These are phyloP conservation scores for Eufriesea mexicana DNA, from an alignment of 1,140 invertebrate species.

Conservation along the genomic window DNA sequence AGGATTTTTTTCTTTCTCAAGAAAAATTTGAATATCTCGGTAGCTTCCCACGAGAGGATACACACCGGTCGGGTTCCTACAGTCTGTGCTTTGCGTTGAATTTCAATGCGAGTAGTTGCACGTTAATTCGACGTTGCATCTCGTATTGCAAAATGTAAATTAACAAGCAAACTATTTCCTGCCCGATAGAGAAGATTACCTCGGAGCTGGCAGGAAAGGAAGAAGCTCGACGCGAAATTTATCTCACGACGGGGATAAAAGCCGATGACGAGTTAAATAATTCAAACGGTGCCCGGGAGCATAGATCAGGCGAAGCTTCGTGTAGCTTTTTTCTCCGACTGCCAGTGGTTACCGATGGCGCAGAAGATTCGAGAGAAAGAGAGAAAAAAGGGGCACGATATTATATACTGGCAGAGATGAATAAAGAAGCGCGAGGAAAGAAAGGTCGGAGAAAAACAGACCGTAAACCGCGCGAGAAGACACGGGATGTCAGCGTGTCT, in stretches of 20 bases:
- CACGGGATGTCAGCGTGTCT: conserved; percentile 44
- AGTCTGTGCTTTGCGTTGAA: not conserved
- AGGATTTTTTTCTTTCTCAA: not conserved
- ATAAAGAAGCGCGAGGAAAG: conserved; percentile 23
- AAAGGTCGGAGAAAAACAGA: conserved; percentile 55
- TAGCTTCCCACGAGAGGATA: not conserved
- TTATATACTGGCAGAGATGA: conserved; percentile 37
- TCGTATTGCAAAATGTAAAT: not conserved
- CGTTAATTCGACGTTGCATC: not conserved
- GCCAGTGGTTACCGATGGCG: not conserved
- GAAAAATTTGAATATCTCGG: not conserved
- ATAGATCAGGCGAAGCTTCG: conserved; percentile 3
- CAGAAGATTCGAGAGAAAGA: not conserved
- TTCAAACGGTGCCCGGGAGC: not conserved
- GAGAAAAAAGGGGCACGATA: conserved; percentile 4
- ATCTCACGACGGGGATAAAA: not conserved
- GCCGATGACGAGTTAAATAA: conserved; percentile 17
- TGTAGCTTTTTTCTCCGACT: not conserved
- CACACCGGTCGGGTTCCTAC: no score
- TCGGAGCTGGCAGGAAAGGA: not conserved
- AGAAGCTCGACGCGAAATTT: not conserved
- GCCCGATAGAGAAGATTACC: not conserved
- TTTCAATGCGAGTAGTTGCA: not conserved
- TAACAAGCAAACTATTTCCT: not conserved
- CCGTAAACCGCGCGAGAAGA: conserved; percentile 48